A percentile compares a stretch with the other conserved stretches of the same genome.
Evolutionary conservation across 2,113 vertebrate genomes (phyloP).

Genomic region (Chaetorhynchus papuensis): DNA sequence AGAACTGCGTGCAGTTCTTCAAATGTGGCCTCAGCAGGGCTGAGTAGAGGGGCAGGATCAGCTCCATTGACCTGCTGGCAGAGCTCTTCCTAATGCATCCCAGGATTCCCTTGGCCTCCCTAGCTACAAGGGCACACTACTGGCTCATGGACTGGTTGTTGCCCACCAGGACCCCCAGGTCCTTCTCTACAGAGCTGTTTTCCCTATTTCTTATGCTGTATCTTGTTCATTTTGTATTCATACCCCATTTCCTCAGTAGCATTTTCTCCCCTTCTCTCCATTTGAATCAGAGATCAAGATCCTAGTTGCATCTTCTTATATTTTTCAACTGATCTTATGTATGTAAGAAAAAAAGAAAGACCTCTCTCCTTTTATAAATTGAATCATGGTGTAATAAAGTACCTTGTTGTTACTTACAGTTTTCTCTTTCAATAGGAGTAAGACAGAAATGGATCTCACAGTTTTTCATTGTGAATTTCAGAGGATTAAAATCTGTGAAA

Average conservation of each 20-base stretch:
- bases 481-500: background rate
- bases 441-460: background rate
- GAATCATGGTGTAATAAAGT: background rate
- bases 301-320: background rate
- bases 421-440: background rate
- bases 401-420: background rate
- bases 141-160: background rate
- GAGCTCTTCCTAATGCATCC: background rate
- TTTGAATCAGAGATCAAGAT: background rate
- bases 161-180: background rate
- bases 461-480: background rate
- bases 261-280: background rate
- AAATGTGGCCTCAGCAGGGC: background rate
- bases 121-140: no score
- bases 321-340: background rate
- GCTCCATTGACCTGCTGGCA: background rate
- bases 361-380: background rate
- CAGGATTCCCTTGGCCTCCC: background rate
- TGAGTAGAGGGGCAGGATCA: background rate
- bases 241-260: background rate
- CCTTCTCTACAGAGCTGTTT: background rate
- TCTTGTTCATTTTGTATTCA: background rate
- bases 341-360: background rate
- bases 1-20: background rate
- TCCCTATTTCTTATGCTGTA: background rate